Evolutionary conservation across 2,888 invertebrate species (phyloP), one percentile per base, ranked within the genome.

Genomic region (Sturmia bella): DNA sequence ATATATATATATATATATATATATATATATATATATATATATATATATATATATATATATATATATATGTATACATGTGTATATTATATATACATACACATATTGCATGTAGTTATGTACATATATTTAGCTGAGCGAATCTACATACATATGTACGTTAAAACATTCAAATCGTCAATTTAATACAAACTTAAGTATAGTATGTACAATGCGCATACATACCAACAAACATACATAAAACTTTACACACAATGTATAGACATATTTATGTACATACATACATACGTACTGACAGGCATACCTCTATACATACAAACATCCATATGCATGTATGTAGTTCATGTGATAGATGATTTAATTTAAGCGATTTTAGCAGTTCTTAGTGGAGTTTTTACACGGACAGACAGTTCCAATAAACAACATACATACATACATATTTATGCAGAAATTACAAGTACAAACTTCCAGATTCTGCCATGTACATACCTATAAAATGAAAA

Each of bases 391-490:
- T 32, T 52, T 43, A 21, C 39, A 32, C 17, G 52, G 50, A 37
- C 48, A 73, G 56, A 27, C 57, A 32, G 32, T 7, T 32, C 32
- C 27, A 52, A 59, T 56, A 6, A 57, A n/a, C 32, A 15, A 32
- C 7, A 32, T 27, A 27, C 27, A 27, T 32, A 32, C 32, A 32
- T 7, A 32, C 32, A 32, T 32, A 27, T 32, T 37, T 64, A 39
- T 66, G 27, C 15, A 45, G 32, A 72, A 66, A 41, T 39, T 37
- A 56, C 37, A 66, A 52, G 48, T 57, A 41, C 50, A 24, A 57
- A 56, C 64, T 69, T 80, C 70, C 70, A 80, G 66, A 70, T 61
- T 81, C 61, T 72, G 56, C 39, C 64, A 68, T 4, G 12, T 32
- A 41, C 41, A 63, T 43, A 73, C 52, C 17, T 32, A 32, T 17